Evolutionary conservation across 2,888 invertebrate species (phyloP).

Genomic region (Pterostichus madidus): DNA sequence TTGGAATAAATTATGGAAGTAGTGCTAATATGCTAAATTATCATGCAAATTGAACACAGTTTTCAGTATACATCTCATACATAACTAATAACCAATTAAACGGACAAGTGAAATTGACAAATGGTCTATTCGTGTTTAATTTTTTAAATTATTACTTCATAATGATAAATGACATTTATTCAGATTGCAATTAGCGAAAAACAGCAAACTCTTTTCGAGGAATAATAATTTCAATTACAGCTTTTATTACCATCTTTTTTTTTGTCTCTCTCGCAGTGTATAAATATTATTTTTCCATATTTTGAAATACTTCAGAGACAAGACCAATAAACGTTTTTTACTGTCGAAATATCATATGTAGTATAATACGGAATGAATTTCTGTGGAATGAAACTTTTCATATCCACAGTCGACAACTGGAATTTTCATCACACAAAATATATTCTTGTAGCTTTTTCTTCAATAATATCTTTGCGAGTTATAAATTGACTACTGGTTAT

Average conservation of each 20-base stretch:
- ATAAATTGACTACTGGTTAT: no score
- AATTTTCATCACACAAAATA: no score
- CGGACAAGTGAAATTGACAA: constrained; percentile 43
- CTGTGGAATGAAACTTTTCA: no score
- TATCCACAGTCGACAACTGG: no score
- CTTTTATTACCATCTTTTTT: constrained; percentile 16
- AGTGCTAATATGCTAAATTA: constrained; percentile 27
- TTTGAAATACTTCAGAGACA: not conserved
- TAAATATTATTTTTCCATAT: not conserved
- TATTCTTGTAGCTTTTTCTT: no score
- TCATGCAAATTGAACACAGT: constrained; percentile 31
- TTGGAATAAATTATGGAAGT: constrained; percentile 34
- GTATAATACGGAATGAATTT: no score
- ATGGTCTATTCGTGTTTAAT: constrained; percentile 44
- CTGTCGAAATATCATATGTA: no score
- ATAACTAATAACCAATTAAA: constrained; percentile 49
- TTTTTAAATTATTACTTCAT: constrained; percentile 31
- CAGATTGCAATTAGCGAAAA: constrained; percentile 38
- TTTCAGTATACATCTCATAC: constrained; percentile 31
- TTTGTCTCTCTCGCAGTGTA: not conserved
- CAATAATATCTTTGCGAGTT: no score
- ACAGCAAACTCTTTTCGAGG: constrained; percentile 15
- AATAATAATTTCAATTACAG: constrained; percentile 35
- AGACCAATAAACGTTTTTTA: no score
- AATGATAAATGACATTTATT: constrained; percentile 36